phyloP scores from a whole-genome alignment of 1,140 invertebrate genomes.

The Venturia canescens region DNA sequence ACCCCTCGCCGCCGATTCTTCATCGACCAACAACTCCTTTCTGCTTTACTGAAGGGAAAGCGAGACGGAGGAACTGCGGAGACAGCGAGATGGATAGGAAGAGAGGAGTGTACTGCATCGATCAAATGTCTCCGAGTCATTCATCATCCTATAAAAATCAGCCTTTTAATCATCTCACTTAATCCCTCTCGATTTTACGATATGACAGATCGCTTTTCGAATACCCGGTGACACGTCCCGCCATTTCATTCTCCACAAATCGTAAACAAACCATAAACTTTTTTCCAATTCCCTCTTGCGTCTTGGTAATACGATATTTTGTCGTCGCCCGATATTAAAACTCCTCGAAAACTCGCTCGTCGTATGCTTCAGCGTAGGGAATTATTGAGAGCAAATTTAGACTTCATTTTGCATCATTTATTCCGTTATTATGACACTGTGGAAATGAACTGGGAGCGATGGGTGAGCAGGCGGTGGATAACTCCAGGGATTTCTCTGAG shows the following conservation, averaged over 20 bases:
- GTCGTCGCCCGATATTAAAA: too few relatives aligned
- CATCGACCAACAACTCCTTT: not conserved
- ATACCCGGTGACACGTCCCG: not conserved
- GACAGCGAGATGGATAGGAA: not conserved
- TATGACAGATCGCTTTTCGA: slow-evolving; percentile 1
- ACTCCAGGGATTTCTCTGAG: too few relatives aligned
- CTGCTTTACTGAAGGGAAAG: not conserved
- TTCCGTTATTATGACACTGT: too few relatives aligned
- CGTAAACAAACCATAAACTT: too few relatives aligned
- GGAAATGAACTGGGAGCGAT: too few relatives aligned
- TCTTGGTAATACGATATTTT: too few relatives aligned
- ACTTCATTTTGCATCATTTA: too few relatives aligned
- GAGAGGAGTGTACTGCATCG: not conserved
- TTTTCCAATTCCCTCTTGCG: too few relatives aligned
- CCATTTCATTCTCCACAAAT: not conserved
- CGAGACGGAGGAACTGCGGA: not conserved
- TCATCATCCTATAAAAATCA: slow-evolving; percentile 2
- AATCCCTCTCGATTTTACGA: not conserved
- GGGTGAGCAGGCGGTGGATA: too few relatives aligned
- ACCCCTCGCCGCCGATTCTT: not conserved
- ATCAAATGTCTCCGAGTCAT: slow-evolving; percentile 5
- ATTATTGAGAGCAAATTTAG: too few relatives aligned
- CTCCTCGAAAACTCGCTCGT: too few relatives aligned
- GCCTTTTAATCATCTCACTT: slow-evolving; percentile 5
- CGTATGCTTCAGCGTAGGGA: too few relatives aligned